A percentile compares a stretch with the other conserved stretches of the same genome.
Evolutionary conservation across 37 sponge, comb jelly and placozoan genomes (phyloP).

Genomic region (Amphimedon queenslandica): DNA sequence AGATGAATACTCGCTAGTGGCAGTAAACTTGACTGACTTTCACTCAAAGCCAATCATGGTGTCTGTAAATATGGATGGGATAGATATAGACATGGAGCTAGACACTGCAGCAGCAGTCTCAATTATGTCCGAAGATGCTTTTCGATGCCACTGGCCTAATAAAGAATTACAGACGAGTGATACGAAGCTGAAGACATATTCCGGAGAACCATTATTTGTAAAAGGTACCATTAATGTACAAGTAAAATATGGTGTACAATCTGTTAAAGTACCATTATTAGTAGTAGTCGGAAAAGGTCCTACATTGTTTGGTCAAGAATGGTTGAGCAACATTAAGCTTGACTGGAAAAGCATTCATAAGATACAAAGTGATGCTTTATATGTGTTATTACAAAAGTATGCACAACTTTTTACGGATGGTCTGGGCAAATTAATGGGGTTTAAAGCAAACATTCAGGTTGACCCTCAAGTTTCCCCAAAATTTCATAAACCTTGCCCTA

Average conservation of each 20-base stretch:
- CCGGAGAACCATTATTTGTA: neutral
- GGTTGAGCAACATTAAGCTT: neutral
- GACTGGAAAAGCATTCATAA: neutral
- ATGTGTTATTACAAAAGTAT: neutral
- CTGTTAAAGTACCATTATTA: neutral
- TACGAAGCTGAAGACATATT: neutral
- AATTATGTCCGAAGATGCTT: neutral
- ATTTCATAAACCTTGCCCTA: slow-evolving; percentile 12
- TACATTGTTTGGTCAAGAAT: neutral
- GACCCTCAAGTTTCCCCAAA: neutral
- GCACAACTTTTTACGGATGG: neutral
- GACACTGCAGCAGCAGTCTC: neutral
- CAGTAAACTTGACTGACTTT: neutral
- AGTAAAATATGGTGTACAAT: neutral
- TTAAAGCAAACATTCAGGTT: neutral
- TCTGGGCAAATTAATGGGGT: neutral
- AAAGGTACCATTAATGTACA: neutral
- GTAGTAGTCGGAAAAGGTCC: neutral
- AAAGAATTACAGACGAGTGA: neutral
- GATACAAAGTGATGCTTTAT: neutral
- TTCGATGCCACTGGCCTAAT: neutral
- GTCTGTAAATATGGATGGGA: neutral
- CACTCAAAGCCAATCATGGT: neutral
- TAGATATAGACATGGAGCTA: neutral
- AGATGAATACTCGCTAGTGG: neutral